These are phyloP conservation scores for Drosophila navojoa DNA, from an alignment of 1,140 invertebrate genomes.

Conservation along the genomic window DNA sequence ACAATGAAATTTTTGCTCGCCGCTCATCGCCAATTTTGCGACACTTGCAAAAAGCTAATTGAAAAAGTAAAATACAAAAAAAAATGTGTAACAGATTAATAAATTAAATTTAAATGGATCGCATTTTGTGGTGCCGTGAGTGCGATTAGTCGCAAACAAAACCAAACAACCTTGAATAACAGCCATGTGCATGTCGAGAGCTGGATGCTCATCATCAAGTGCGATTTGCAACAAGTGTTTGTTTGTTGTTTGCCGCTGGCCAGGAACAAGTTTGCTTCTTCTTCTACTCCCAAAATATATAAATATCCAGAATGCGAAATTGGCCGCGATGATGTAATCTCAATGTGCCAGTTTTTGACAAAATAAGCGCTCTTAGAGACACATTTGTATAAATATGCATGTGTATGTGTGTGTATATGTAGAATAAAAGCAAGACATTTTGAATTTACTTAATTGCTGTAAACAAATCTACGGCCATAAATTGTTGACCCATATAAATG, in stretches of 20 bases:
- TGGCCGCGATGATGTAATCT: constrained; percentile 70
- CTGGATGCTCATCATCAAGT: constrained; percentile 37
- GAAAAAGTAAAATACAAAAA: neutral
- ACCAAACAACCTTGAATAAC: constrained; percentile 47
- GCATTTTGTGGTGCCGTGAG: constrained; percentile 36
- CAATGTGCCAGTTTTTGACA: constrained; percentile 69
- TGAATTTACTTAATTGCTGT: constrained; percentile 74
- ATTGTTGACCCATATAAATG: constrained; percentile 77
- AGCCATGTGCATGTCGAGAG: constrained; percentile 49
- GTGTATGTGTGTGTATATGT: constrained; percentile 9
- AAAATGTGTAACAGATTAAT: constrained; percentile 36
- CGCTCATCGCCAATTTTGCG: constrained; percentile 16
- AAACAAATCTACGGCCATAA: constrained; percentile 71
- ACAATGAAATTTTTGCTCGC: neutral
- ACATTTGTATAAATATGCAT: neutral
- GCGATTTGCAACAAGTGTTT: constrained; percentile 66
- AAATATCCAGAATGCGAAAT: constrained; percentile 58
- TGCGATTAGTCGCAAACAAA: constrained; percentile 25
- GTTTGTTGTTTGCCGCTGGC: constrained; percentile 40
- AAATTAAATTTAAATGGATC: constrained; percentile 47
- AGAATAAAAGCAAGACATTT: constrained; percentile 18
- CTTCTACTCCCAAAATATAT: constrained; percentile 43
- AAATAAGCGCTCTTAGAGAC: constrained; percentile 6
- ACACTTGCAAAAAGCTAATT: constrained; percentile 28
- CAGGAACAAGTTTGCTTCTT: constrained; percentile 59